A percentile compares a stretch with the other conserved stretches of the same genome.
Conservation (phyloP, 2,888 invertebrate genomes). For the Flexamia atlantica region DNA sequence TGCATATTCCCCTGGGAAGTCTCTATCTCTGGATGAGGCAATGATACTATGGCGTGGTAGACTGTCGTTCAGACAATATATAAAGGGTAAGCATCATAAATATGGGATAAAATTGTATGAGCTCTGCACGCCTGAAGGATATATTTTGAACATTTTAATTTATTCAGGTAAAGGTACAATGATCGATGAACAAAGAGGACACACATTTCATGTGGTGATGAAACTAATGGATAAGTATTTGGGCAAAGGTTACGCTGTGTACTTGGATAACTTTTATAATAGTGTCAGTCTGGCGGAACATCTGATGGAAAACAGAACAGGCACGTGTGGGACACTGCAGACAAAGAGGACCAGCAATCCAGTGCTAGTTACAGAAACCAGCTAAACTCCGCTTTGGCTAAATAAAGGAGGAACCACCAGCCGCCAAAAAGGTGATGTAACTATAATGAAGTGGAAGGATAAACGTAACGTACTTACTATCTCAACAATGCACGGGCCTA, state of each 20-base stretch:
- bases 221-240: neutral
- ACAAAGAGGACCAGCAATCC: slow-evolving; percentile 31
- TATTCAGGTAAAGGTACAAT: slow-evolving; percentile 35
- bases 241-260: slow-evolving; percentile 7
- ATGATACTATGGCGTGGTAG: slow-evolving; percentile 43
- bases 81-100: slow-evolving; percentile 27
- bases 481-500: slow-evolving; percentile 58
- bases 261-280: slow-evolving; percentile 55
- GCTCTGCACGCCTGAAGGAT: slow-evolving; percentile 48
- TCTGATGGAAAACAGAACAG: slow-evolving; percentile 51
- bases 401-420: slow-evolving; percentile 47
- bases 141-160: slow-evolving; percentile 41
- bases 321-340: slow-evolving; percentile 35
- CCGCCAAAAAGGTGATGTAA: slow-evolving; percentile 51
- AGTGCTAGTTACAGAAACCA: slow-evolving; percentile 34
- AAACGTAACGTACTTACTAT: slow-evolving; percentile 54
- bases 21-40: slow-evolving; percentile 47
- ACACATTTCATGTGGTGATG: slow-evolving; percentile 43
- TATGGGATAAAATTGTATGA: slow-evolving; percentile 44
- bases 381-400: too few species aligned
- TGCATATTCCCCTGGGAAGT: slow-evolving; percentile 40
- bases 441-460: slow-evolving; percentile 56
- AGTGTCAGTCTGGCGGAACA: slow-evolving; percentile 56
- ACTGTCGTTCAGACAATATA: slow-evolving; percentile 38
- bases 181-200: too few species aligned